Conservation (phyloP, 2,888 invertebrate genomes). For the Drosophila algonquin region DNA sequence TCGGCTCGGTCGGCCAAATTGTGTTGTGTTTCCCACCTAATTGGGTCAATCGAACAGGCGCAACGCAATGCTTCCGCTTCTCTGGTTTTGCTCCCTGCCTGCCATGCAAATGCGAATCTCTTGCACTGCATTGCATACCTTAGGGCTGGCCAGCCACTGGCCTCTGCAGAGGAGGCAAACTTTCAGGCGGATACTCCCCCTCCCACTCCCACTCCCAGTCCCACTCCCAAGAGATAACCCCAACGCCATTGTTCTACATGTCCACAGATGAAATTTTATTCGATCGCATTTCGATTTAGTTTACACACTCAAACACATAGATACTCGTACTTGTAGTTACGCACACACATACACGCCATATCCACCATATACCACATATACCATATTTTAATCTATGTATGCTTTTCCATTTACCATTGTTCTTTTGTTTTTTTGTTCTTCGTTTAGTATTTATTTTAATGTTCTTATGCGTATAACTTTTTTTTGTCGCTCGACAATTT, state of each 20-base stretch:
- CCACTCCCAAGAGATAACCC: background rate
- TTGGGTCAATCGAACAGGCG: constrained; percentile 22
- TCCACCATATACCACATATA: background rate
- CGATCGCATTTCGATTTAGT: constrained; percentile 35
- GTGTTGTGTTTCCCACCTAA: constrained; percentile 4
- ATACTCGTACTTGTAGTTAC: constrained; percentile 8
- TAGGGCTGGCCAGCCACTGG: constrained; percentile 8
- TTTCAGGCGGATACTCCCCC: constrained; percentile 11
- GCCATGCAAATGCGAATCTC: background rate
- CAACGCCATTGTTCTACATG: constrained; percentile 5
- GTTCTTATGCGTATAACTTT: constrained; percentile 24
- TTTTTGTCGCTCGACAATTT: constrained; percentile 55
- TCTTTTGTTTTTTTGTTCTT: background rate
- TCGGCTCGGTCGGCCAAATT: background rate
- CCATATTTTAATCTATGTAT: background rate
- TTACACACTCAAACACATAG: constrained; percentile 36
- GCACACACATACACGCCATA: constrained; percentile 6
- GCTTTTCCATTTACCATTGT: constrained; percentile 6
- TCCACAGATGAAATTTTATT: constrained; percentile 38
- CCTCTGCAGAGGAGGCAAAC: constrained; percentile 3
- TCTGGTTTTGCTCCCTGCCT: background rate
- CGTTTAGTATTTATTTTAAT: constrained; percentile 22
- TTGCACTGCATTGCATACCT: constrained; percentile 6
- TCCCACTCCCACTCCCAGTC: too few species aligned
- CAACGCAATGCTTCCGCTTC: background rate